Base-by-base conservation (phyloP, 2,888 invertebrate species). In the Paralinhomoeus sp. region DNA sequence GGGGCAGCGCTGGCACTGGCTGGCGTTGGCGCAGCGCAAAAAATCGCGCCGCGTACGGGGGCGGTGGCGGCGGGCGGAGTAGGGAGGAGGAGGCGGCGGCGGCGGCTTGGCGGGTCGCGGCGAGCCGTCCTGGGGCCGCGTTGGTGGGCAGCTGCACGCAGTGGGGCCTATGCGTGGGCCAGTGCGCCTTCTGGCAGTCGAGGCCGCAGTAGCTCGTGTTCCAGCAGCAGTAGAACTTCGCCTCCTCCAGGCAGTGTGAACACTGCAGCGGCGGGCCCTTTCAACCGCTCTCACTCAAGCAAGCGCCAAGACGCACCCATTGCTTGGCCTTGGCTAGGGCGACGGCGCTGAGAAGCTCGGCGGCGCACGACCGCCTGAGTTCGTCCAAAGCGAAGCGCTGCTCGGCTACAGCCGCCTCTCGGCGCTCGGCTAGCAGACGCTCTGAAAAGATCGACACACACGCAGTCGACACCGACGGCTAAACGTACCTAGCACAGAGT, bases 211-310 rank as follows among this genome's bases (percentile, higher is more conserved):
- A 89, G 43, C 82, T 76, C 0, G 85, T 85, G 67, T 85, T 87
- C 85, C 87, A 89, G 61, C 89, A 89, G 60, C 89, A 89, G 64
- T 84, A 83, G 64, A 82, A 81, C 54, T 78, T 75, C 0, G 87
- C 82, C 64, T 85, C 85, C 52, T 78, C 77, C 36, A 73, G 73
- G 65, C 89, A 89, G 60, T 75, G 73, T 0, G 80, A 77, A 63
- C 89, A 89, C 67, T 67, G 55, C 24, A 45, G n/a, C n/a, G n/a
- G n/a, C n/a, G n/a, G 40, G 9, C 15, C 23, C 31, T 7, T 23
- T 22, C 12, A 20, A 15, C 31, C 9, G 15, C n/a, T n/a, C 9
- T 31, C 31, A 31, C 9, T 31, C 31, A 31, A 31, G 9, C 31
- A 31, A 9, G 9, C 31, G 31, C 31, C 15, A 12, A 31, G 13